phyloP scores from a whole-genome alignment of 2,113 vertebrate species.

The Cygnus buccinator region DNA sequence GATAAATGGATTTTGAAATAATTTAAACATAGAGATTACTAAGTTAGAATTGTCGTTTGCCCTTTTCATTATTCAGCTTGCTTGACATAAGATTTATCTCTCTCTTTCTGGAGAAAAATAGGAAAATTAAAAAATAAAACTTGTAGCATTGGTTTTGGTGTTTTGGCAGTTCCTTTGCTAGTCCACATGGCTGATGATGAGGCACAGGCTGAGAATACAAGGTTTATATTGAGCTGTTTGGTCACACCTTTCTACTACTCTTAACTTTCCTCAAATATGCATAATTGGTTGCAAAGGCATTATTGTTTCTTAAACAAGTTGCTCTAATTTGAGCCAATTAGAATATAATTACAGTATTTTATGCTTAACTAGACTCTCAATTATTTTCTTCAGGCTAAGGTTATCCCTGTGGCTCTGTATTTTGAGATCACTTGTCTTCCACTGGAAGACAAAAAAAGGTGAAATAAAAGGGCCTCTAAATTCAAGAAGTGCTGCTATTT shows the following conservation, averaged over 20 bases:
- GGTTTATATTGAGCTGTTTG: background rate
- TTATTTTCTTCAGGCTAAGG: constrained; percentile 18
- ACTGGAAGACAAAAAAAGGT: background rate
- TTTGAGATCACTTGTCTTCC: constrained; percentile 7
- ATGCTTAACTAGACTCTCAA: constrained; percentile 51
- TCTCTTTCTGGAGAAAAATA: background rate
- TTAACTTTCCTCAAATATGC: background rate
- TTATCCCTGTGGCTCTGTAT: background rate
- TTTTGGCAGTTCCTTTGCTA: background rate
- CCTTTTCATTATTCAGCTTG: background rate
- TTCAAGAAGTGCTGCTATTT: background rate
- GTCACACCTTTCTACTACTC: background rate
- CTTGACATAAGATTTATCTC: background rate
- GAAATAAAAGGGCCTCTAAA: background rate
- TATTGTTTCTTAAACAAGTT: constrained; percentile 50
- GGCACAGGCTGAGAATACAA: background rate
- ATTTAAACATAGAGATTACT: background rate
- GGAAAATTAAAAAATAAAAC: background rate
- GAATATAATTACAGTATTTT: constrained; percentile 50
- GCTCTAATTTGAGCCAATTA: constrained; percentile 47
- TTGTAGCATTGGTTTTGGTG: background rate
- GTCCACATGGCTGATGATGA: background rate
- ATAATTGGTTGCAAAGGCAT: constrained; percentile 12
- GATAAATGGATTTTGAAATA: background rate
- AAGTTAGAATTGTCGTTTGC: rapidly evolving